Base-by-base conservation (phyloP, 2,888 invertebrate species). In the Leptopilina drosophilae region DNA sequence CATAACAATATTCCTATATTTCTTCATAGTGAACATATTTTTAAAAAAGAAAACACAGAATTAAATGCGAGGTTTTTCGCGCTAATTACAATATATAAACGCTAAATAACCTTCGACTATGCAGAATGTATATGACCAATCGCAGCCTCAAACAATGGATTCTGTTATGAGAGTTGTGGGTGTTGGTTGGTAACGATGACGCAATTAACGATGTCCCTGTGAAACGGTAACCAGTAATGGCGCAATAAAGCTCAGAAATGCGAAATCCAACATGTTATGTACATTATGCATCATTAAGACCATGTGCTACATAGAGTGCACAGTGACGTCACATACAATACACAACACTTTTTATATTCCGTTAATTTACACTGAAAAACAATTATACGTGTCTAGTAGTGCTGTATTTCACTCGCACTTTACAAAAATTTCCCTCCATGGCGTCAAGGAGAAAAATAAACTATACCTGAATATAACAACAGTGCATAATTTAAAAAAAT, bases 71-170 rank as follows among this genome's bases (percentile, higher is more conserved):
- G 69, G 56, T 81, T 80, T 79, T 20, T 66, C 56, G 46, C 76
- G 80, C 79, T 83, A 82, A 84, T 81, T 84, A 77, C 66, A 80
- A 78, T 76, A 80, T 73, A 81, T 77, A 80, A 75, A 78, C 53
- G 82, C 82, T 84, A 82, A 84, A 77, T 81, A 80, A 82, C 84
- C 84, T 84, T 84, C 82, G 81, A 42, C 79, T 66, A 73, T 84
- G 82, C 65, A 82, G 82, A 84, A 80, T 82, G 79, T 80, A 80
- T 80, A 82, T 82, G 78, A 82, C 81, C 73, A 81, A 82, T 84
- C 80, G 81, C 64, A 53, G 76, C 69, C 56, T 79, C 65, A 76
- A 81, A 82, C 84, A 82, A 82, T 82, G 77, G 82, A 80, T 82
- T 82, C 82, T 79, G 82, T 81, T 82, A 73, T 73, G 73, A 53